Base-by-base conservation (phyloP, 2,888 invertebrate species). In the Bellardia bayeri region DNA sequence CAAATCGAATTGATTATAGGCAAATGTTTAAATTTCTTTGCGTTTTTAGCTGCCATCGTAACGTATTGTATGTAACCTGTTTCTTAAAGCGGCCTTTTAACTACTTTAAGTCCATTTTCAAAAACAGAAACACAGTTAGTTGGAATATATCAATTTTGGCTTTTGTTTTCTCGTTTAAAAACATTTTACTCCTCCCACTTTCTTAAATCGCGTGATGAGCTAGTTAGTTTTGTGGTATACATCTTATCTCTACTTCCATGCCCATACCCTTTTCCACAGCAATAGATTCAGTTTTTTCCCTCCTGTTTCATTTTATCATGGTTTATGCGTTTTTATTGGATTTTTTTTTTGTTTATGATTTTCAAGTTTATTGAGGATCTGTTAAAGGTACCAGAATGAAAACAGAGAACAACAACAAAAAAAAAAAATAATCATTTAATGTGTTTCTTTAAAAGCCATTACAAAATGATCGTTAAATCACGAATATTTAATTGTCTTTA, bases 401-500 rank as follows among this genome's bases (percentile, higher is more conserved):
- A 82, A 61, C 23, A 23, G 23, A 23, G 23, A 23, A 23, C 23
- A 23, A 23, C 23, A 23, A n/a, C n/a, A 54, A 14, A 63, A 79
- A 75, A 74, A 68, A 71, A 76, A 72, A 81, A 9, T 30, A 68
- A 58, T 81, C 76, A 68, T 84, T 84, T 76, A 78, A 87, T 87
- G 76, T 82, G 85, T 85, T 85, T 56, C 82, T 82, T 75, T 81
- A 68, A 58, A 72, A 72, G 72, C 88, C 92, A 92, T 91, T 91
- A 91, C 91, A 90, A 91, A 92, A 92, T 93, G 93, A 93, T 93
- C 93, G 92, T 92, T 92, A 92, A 92, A 93, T 93, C 93, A 93
- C 93, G 93, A 93, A 93, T 92, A 93, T 93, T 93, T 93, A 93
- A 93, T 93, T 93, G 93, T 92, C 92, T 93, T 92, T 91, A 92